phyloP scores from a whole-genome alignment of 35 echinoderm and acorn worm species.

The Apostichopus californicus region DNA sequence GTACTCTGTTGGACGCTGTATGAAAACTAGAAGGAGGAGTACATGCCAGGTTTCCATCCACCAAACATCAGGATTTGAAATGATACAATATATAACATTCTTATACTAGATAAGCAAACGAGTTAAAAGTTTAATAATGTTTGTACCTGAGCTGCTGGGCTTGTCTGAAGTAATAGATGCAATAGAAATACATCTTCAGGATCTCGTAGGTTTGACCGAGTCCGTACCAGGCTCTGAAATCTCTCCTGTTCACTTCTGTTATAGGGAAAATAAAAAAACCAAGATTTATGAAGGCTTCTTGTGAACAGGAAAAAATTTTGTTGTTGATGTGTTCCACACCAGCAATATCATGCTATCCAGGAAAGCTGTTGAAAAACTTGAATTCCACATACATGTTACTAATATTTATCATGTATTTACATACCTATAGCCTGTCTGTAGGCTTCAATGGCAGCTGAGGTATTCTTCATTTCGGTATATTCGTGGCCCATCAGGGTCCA shows the following conservation, averaged over 20 bases:
- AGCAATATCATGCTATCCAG: too few species aligned
- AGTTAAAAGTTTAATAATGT: too few species aligned
- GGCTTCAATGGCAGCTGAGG: slow-evolving; percentile 95
- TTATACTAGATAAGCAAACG: too few species aligned
- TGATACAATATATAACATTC: too few species aligned
- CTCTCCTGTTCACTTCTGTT: slow-evolving; percentile 91
- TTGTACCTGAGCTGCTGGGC: slow-evolving; percentile 95
- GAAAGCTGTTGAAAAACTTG: too few species aligned
- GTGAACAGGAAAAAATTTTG: too few species aligned
- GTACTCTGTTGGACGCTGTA: too few species aligned
- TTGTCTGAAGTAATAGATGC: slow-evolving; percentile 96
- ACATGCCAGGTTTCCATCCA: too few species aligned
- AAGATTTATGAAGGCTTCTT: not conserved
- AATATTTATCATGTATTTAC: not conserved
- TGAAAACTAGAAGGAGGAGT: too few species aligned
- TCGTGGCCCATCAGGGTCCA: slow-evolving; percentile 99
- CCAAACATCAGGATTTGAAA: too few species aligned
- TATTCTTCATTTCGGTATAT: slow-evolving; percentile 99
- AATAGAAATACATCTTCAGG: slow-evolving; percentile 90
- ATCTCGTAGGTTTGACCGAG: slow-evolving; percentile 97
- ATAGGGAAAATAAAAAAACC: not conserved
- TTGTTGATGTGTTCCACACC: too few species aligned
- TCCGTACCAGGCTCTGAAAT: slow-evolving; percentile 98
- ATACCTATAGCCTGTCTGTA: slow-evolving; percentile 98
- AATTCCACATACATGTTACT: too few species aligned